These are phyloP conservation scores for Sapajus apella DNA, from an alignment of 2,113 vertebrate genomes.

Conservation along the genomic window DNA sequence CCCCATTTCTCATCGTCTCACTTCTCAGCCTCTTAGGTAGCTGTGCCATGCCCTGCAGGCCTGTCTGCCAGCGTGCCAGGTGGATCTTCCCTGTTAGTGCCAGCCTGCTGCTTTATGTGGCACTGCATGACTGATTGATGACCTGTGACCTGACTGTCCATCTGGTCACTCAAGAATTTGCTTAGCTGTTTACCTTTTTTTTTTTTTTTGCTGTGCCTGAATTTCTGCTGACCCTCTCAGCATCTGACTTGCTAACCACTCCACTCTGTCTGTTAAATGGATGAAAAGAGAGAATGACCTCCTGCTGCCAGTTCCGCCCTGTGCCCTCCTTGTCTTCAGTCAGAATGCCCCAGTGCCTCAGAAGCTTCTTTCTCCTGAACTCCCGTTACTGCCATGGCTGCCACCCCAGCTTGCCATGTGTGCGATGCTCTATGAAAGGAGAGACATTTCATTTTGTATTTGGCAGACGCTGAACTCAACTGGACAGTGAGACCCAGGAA, in stretches of 20 bases:
- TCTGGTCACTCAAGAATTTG: constrained; percentile 64
- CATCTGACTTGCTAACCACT: constrained; percentile 70
- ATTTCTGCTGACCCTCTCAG: constrained; percentile 60
- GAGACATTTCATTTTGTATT: constrained; percentile 67
- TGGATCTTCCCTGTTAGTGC: constrained; percentile 65
- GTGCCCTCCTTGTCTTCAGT: background rate
- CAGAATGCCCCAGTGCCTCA: constrained; percentile 27
- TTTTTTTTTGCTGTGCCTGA: constrained; percentile 66
- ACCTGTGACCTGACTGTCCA: constrained; percentile 76
- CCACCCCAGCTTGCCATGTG: background rate
- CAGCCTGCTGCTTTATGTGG: constrained; percentile 66
- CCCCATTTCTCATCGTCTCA: fast-evolving
- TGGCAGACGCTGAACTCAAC: constrained; percentile 66
- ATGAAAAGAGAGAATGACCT: constrained; percentile 50
- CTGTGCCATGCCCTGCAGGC: background rate
- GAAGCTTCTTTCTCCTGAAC: background rate
- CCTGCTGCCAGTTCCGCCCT: constrained; percentile 15
- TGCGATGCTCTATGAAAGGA: constrained; percentile 16
- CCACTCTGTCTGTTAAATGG: constrained; percentile 58
- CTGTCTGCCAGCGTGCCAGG: constrained; percentile 56
- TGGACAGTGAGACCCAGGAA: constrained; percentile 72
- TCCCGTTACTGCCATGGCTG: fast-evolving
- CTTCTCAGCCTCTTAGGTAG: background rate
- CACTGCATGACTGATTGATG: constrained; percentile 67
- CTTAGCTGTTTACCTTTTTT: background rate